phyloP scores from a whole-genome alignment of 2,888 invertebrate genomes.

The Spodoptera littoralis region DNA sequence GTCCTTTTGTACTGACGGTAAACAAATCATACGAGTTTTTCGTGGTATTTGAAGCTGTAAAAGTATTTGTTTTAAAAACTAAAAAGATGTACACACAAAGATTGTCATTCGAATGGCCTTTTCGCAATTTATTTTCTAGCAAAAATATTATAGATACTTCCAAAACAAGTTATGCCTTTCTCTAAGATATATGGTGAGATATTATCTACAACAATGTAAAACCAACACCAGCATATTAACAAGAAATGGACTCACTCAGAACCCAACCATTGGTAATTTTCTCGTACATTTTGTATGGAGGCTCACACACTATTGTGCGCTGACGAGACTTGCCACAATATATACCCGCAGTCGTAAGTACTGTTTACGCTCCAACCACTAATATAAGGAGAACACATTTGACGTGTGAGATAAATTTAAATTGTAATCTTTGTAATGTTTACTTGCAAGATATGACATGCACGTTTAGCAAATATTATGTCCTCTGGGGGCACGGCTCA shows the following conservation, averaged over 20 bases:
- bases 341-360: slow-evolving; percentile 37
- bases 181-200: no score
- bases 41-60: no score
- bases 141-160: no score
- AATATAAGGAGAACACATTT: slow-evolving; percentile 46
- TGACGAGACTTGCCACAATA: slow-evolving; percentile 22
- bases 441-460: slow-evolving; percentile 25
- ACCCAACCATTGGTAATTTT: slow-evolving; percentile 27
- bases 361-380: slow-evolving; percentile 29
- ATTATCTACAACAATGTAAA: no score
- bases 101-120: no score
- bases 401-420: slow-evolving; percentile 44
- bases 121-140: no score
- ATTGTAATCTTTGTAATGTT: slow-evolving; percentile 38
- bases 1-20: no score
- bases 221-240: background rate
- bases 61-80: no score
- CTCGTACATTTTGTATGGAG: slow-evolving; percentile 54
- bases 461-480: slow-evolving; percentile 52
- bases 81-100: no score
- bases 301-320: slow-evolving; percentile 29
- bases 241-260: slow-evolving; percentile 55
- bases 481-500: slow-evolving; percentile 46
- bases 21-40: no score
- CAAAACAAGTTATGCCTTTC: no score